Conservation (phyloP, 2,797 vertebrate genomes). For the Melanogrammus aeglefinus region DNA sequence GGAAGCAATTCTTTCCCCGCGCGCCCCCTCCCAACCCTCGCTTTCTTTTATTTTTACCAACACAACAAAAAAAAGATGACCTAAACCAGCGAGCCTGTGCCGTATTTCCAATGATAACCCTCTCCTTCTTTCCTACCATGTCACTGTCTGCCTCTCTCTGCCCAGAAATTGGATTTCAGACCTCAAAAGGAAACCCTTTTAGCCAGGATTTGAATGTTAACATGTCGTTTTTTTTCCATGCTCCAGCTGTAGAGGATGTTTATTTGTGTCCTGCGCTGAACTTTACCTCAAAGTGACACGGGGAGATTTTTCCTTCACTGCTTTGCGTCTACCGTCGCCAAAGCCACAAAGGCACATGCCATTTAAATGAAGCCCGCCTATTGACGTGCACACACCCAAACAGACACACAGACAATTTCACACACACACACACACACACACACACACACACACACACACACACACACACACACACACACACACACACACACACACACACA, state of each 20-base stretch:
- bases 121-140: conserved; percentile 10
- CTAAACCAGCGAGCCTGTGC: conserved; percentile 26
- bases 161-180: conserved; percentile 36
- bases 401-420: not conserved
- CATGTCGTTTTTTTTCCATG: conserved; percentile 24
- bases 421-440: not conserved
- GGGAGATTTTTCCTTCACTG: not conserved
- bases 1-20: conserved; percentile 52
- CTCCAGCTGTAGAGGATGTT: not conserved
- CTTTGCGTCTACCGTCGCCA: no score
- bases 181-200: conserved; percentile 12
- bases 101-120: conserved; percentile 23
- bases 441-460: not conserved
- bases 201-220: conserved; percentile 14
- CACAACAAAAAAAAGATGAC: conserved; percentile 40
- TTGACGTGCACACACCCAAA: not conserved
- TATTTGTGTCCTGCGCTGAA: conserved; percentile 11
- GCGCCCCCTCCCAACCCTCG: not conserved
- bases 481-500: not conserved
- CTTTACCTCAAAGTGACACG: conserved; percentile 15
- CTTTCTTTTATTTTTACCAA: conserved; percentile 38
- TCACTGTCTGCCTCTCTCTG: conserved; percentile 15
- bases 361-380: not conserved
- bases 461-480: not conserved
- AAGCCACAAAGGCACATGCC: no score